Evolutionary conservation across 2,113 vertebrate genomes (phyloP), one percentile per base, ranked within the genome.

Genomic region (Psettodes erumei): DNA sequence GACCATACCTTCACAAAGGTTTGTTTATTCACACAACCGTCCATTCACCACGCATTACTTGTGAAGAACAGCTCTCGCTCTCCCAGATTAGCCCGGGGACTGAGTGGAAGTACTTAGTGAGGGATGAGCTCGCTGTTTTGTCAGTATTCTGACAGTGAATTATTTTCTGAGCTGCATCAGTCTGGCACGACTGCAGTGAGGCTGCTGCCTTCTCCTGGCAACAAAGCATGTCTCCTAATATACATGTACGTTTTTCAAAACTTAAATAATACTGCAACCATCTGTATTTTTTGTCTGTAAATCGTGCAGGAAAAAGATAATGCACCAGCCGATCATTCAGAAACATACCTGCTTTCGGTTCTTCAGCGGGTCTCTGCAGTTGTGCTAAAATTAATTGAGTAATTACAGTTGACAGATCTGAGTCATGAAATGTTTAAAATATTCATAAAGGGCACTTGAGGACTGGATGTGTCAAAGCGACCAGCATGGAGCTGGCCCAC

Each of bases 391-490:
- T 71, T 43, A 71, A 77, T 47, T 67, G 67, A 76, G 71, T 79
- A 63, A 90, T 81, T 43, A 8, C 63, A 47, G 63, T 0, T 77
- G 88, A 87, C 85, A 87, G 80, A 81, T 79, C 53, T 77, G 77
- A 86, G 56, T 88, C 72, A 72, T 56, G 37, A 67, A 60, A 11
- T 65, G n/a, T 40, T 68, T 86, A 1, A 86, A 88, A 87, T 89
- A 90, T 90, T 86, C 77, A 91, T 85, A 61, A 66, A 86, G 81
- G 75, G 82, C 83, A 86, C 51, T 77, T 47, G 63, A 69, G 69
- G 79, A 73, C 27, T 79, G 33, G 55, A 54, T 62, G 76, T 79
- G 83, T 74, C 84, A 68, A 66, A 78, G 32, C 3, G 19, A 83
- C 21, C 75, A 38, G 75, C 40, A 54, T 37, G 50, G 15, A 47